These are phyloP conservation scores for Galaxias olidus DNA, from an alignment of 2,797 vertebrate genomes.

Conservation along the genomic window DNA sequence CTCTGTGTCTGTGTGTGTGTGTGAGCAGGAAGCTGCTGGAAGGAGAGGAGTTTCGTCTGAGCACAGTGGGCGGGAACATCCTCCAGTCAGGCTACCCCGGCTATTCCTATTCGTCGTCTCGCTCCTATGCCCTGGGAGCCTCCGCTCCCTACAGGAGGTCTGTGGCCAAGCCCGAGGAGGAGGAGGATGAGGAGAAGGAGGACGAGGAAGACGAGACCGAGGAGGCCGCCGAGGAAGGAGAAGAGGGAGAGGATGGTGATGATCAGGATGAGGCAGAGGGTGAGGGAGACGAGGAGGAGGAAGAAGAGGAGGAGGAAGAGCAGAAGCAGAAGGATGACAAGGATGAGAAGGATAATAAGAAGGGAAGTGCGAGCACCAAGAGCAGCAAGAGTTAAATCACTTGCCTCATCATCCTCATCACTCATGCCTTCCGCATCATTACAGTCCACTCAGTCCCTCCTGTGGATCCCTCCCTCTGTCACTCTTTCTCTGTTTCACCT, in stretches of 20 bases:
- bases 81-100: conserved; percentile 74
- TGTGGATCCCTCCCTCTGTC: conserved; percentile 41
- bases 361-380: conserved; percentile 63
- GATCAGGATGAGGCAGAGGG: conserved; percentile 39
- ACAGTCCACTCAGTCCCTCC: conserved; percentile 29
- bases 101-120: conserved; percentile 70
- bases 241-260: conserved; percentile 40
- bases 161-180: conserved; percentile 69
- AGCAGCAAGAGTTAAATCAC: conserved; percentile 72
- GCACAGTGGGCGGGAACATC: conserved; percentile 67
- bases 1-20: conserved; percentile 7
- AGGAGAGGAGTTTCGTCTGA: conserved; percentile 83
- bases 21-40: conserved; percentile 82
- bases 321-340: conserved; percentile 25
- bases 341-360: conserved; percentile 53
- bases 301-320: conserved; percentile 33
- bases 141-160: conserved; percentile 64
- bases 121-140: conserved; percentile 66
- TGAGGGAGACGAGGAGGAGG: conserved; percentile 36
- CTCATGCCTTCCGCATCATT: conserved; percentile 42
- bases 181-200: conserved; percentile 61
- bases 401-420: conserved; percentile 30
- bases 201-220: conserved; percentile 46
- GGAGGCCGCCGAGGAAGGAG: conserved; percentile 31
- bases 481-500: conserved; percentile 23